These are phyloP conservation scores for Anoplius nigerrimus DNA, from an alignment of 2,888 invertebrate species.

Conservation along the genomic window DNA sequence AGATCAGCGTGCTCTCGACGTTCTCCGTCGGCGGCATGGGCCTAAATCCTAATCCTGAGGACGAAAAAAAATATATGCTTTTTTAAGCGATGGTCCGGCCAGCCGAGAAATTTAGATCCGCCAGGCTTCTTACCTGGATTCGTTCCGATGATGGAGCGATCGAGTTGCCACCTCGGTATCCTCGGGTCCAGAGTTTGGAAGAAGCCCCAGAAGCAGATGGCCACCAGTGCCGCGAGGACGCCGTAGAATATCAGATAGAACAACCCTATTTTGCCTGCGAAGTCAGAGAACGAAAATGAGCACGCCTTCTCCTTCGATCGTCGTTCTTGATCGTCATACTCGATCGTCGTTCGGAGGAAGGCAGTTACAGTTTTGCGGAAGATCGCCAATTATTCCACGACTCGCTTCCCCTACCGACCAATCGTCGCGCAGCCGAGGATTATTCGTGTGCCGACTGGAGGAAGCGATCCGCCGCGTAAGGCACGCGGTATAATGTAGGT, in stretches of 20 bases:
- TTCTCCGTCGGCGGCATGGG: constrained; percentile 91
- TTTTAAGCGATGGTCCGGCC: background rate
- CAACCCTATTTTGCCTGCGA: constrained; percentile 92
- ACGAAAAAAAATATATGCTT: background rate
- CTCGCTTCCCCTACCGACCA: no score
- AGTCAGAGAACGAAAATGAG: constrained; percentile 5
- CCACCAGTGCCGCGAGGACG: constrained; percentile 92
- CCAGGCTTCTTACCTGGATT: constrained; percentile 93
- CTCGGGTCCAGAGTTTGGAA: constrained; percentile 92
- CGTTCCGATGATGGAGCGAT: constrained; percentile 91
- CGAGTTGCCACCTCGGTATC: constrained; percentile 92
- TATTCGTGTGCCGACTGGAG: no score
- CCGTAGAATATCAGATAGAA: constrained; percentile 97
- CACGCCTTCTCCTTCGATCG: background rate
- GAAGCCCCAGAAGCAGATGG: constrained; percentile 96
- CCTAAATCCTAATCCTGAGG: constrained; percentile 89
- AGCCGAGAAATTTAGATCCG: no score
- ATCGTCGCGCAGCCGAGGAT: constrained; percentile 3
- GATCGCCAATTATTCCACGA: no score
- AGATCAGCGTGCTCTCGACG: constrained; percentile 95
- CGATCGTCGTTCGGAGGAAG: background rate
- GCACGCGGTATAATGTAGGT: constrained; percentile 45
- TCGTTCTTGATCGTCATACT: background rate
- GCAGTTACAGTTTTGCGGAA: no score
- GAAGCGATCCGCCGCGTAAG: constrained; percentile 1